A percentile compares a stretch with the other conserved stretches of the same genome.
These are phyloP conservation scores for Anoplius nigerrimus DNA, from an alignment of 2,888 invertebrate species.

Conservation along the genomic window DNA sequence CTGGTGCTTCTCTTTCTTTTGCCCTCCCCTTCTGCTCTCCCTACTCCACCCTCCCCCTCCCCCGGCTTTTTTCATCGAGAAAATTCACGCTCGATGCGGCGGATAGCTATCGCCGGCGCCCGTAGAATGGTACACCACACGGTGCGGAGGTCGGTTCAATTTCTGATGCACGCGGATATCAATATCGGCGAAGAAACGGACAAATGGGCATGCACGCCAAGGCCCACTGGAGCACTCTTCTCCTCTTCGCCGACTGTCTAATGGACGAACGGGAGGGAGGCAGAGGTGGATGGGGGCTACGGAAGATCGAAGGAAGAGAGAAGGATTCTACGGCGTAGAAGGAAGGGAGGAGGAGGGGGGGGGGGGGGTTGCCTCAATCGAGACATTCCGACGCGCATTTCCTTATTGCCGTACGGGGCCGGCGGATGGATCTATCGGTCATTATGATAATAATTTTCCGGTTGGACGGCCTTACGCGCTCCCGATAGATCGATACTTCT, in stretches of 20 bases:
- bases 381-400: constrained; percentile 70
- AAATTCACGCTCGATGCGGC: not conserved
- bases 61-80: not conserved
- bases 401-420: constrained; percentile 67
- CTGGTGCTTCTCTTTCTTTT: not conserved
- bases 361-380: constrained; percentile 55
- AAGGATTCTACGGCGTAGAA: constrained; percentile 12
- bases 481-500: constrained; percentile 24
- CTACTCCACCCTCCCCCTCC: too few relatives aligned
- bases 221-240: constrained; percentile 39
- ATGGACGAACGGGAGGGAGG: constrained; percentile 33
- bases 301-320: constrained; percentile 9
- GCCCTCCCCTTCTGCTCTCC: not conserved
- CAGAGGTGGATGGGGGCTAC: constrained; percentile 7
- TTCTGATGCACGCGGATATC: constrained; percentile 40
- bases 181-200: constrained; percentile 47
- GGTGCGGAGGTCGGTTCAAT: constrained; percentile 27
- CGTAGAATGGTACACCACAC: not conserved
- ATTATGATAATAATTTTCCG: constrained; percentile 71
- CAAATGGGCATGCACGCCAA: constrained; percentile 47
- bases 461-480: constrained; percentile 53
- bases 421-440: constrained; percentile 59
- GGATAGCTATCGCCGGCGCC: too few relatives aligned
- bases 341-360: constrained; percentile 17
- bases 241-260: constrained; percentile 49